These are phyloP conservation scores for Caenorhabditis sp. DNA, from an alignment of 2,888 invertebrate species.

Conservation along the genomic window DNA sequence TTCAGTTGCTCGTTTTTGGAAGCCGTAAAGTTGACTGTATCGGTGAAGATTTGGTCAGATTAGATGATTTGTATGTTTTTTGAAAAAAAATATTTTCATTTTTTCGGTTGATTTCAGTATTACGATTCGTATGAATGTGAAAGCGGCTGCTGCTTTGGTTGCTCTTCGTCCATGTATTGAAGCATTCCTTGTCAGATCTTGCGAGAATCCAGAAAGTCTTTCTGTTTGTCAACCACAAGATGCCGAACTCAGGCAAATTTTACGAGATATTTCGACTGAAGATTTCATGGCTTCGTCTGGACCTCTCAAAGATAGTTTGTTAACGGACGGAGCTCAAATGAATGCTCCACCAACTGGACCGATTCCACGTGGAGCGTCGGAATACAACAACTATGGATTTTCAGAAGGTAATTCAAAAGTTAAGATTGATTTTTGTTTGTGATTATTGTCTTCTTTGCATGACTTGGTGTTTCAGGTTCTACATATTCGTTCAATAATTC, in stretches of 20 bases:
- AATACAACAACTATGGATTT: constrained; percentile 3
- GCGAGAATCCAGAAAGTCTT: constrained; percentile 43
- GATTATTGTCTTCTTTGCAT: background rate
- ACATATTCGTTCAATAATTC: background rate
- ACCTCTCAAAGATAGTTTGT: constrained; percentile 33
- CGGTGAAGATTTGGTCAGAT: constrained; percentile 79
- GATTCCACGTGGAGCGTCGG: background rate
- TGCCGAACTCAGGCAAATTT: constrained; percentile 27
- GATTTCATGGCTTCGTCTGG: constrained; percentile 28
- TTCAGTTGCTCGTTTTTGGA: constrained; percentile 90
- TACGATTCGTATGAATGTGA: constrained; percentile 84
- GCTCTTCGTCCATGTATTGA: constrained; percentile 89
- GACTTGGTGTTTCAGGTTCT: background rate
- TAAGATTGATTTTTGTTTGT: background rate
- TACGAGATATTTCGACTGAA: constrained; percentile 40
- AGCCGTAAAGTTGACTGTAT: constrained; percentile 83
- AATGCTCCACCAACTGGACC: background rate
- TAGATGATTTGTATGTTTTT: constrained; percentile 82
- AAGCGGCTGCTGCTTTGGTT: constrained; percentile 82
- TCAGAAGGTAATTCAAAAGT: background rate
- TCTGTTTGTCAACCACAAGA: constrained; percentile 6
- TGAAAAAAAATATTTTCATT: too few relatives aligned
- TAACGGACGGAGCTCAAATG: constrained; percentile 31
- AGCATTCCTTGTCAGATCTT: constrained; percentile 74
- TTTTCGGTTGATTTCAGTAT: constrained; percentile 75